Base-by-base conservation (phyloP, 2,888 invertebrate species). In the Neoascia interrupta region DNA sequence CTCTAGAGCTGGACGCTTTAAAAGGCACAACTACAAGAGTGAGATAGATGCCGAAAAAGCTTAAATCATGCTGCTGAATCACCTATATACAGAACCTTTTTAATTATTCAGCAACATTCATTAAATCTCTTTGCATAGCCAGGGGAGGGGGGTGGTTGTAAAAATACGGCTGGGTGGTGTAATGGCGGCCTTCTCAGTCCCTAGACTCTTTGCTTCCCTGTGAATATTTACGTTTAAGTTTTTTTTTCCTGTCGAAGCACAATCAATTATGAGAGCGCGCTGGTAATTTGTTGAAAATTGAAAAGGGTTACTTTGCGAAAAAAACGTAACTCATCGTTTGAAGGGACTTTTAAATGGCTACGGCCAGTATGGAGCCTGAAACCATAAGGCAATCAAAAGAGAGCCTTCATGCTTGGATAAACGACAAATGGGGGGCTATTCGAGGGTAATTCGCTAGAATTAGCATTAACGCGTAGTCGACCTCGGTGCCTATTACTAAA, bases 211-310 rank as follows among this genome's bases (percentile, higher is more conserved):
- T n/a, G 16, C 28, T 21, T 54, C 37, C 19, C 36, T n/a, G 49
- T 28, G 43, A 10, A 51, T 37, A 51, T 54, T 54, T 19, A 43
- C n/a, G n/a, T n/a, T n/a, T n/a, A n/a, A n/a, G n/a, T n/a, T n/a
- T n/a, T n/a, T n/a, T n/a, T n/a, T n/a, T n/a, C n/a, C n/a, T n/a
- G n/a, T 66, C 15, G 47, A 39, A 56, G 68, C 21, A 41, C 68
- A 68, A 68, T 68, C 68, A 68, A 68, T 68, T 68, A 68, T 58
- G 47, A 68, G 64, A 15, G 54, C 60, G 34, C 68, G 21, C 49
- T 39, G 47, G 49, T 58, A 47, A 56, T 68, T 68, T 49, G 68
- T 58, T 56, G 41, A 54, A 66, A 36, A 45, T 45, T 47, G 28
- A 56, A 37, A 26, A 13, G 41, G 19, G 13, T 11, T 41, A 34